phyloP scores from a whole-genome alignment of 2,113 vertebrate genomes.

The Psittacula cyanocephala region DNA sequence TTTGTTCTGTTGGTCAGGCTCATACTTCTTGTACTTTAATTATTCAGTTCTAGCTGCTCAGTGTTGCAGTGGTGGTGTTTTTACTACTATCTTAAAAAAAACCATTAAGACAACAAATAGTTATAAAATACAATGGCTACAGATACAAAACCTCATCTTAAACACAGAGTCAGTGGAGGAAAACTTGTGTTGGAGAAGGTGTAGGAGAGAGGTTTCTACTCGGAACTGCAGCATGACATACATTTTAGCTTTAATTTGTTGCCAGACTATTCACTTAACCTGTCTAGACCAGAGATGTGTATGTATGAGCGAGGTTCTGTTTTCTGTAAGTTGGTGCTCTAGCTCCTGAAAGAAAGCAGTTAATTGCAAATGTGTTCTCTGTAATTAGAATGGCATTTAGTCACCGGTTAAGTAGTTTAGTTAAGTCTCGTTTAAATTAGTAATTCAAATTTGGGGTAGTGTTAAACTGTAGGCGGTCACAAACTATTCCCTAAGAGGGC shows the following conservation, averaged over 20 bases:
- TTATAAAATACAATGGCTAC: neutral
- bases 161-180: neutral
- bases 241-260: neutral
- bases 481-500: neutral
- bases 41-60: neutral
- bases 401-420: constrained; percentile 53
- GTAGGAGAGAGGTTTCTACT: neutral
- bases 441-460: constrained; percentile 38
- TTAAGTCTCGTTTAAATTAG: constrained; percentile 50
- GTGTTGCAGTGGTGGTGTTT: neutral
- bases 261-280: constrained; percentile 25
- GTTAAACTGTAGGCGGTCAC: neutral
- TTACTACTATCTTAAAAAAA: neutral
- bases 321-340: neutral
- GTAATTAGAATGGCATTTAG: constrained; percentile 60
- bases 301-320: constrained; percentile 6
- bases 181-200: neutral
- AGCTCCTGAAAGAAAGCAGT: constrained; percentile 16
- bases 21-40: neutral
- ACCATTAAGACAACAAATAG: neutral
- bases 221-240: neutral
- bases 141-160: neutral
- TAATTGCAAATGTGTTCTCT: constrained; percentile 48
- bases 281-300: constrained; percentile 46
- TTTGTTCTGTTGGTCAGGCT: neutral